Base-by-base conservation (phyloP, 2,113 vertebrate species). In the Conger conger region DNA sequence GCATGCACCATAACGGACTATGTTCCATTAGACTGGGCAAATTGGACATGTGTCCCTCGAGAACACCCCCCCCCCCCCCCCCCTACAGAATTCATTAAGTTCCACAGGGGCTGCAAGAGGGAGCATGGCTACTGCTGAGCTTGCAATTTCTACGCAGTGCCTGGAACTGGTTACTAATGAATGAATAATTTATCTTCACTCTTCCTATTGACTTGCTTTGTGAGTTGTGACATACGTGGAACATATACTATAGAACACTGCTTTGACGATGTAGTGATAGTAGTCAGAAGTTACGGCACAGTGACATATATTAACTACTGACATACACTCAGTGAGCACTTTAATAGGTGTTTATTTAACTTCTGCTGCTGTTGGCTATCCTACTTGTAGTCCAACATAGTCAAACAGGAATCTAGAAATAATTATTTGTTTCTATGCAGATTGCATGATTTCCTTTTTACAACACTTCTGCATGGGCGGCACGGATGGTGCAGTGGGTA, bases 121-220 rank as follows among this genome's bases (percentile, higher is more conserved):
- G 85, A 80, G 83, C 53, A 77, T 80, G 81, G 85, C 81, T 82
- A n/a, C 73, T 87, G 88, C 91, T 90, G 91, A 92, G 82, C 79
- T 82, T 77, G 91, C 87, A 6, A 38, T 90, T 89, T 88, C 73
- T 82, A 38, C 84, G 0, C 6, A 80, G 37, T 45, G 45, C 35
- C 68, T 84, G 76, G 50, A 89, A 35, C 86, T 85, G 38, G 36
- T 79, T 86, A 80, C 80, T 73, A 84, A 82, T 30, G 88, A 83
- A 85, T 89, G 87, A 88, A 88, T 78, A 88, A 90, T 91, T 83
- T 85, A 86, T 91, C 89, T 92, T 90, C 87, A 85, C 90, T 90
- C 54, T 63, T 76, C 84, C 81, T 80, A 87, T 89, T 84, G 86
- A 85, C 85, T 79, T 80, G 36, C 35, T 38, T 38, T 79, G 20